Evolutionary conservation across 92 coral and sea anemone species (phyloP).

Genomic region (Scolanthus callimorphus): DNA sequence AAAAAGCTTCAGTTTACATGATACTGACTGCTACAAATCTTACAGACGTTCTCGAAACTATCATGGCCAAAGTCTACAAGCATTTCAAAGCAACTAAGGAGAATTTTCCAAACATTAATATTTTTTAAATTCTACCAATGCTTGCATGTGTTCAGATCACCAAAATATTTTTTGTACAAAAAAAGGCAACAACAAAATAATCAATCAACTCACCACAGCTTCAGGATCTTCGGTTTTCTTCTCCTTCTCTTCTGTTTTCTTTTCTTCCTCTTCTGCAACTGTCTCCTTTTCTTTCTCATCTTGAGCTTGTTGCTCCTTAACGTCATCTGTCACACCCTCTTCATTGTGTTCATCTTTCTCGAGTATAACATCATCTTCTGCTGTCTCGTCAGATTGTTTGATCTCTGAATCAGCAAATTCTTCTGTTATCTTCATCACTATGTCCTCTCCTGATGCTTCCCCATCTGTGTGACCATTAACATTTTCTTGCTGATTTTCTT

Average conservation of each 20-base stretch:
- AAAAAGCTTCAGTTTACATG: no score
- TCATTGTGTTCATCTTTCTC: slow-evolving; percentile 13
- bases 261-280: not conserved
- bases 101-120: no score
- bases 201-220: no score
- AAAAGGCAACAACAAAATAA: not conserved
- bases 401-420: slow-evolving; percentile 3
- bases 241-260: slow-evolving; percentile 1
- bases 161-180: not conserved
- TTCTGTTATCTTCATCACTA: slow-evolving; percentile 23
- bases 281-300: slow-evolving; percentile 23
- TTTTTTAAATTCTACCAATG: no score
- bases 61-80: no score
- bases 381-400: no score
- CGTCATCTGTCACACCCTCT: slow-evolving; percentile 8
- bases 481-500: not conserved
- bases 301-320: slow-evolving; percentile 8
- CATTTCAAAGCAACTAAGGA: no score
- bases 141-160: not conserved
- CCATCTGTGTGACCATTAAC: slow-evolving; percentile 5
- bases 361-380: no score
- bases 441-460: slow-evolving; percentile 6
- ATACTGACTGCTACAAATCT: no score
- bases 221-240: no score
- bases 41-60: no score